These are phyloP conservation scores for Trachurus trachurus DNA, from an alignment of 2,797 vertebrate species.

Conservation along the genomic window DNA sequence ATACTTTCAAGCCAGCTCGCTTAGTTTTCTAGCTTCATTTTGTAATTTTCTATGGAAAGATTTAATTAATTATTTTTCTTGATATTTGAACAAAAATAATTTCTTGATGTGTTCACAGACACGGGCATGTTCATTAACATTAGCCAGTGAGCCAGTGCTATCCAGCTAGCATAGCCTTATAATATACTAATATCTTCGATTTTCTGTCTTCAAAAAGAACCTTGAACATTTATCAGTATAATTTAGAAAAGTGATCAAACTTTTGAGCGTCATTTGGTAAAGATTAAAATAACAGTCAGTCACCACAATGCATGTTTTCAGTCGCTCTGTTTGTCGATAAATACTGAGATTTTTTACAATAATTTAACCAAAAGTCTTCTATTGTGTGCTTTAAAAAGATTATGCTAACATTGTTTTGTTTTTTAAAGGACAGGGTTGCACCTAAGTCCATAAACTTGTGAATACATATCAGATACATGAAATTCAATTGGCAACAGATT, in stretches of 20 bases:
- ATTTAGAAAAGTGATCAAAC: background rate
- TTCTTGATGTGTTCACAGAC: background rate
- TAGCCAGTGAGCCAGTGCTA: background rate
- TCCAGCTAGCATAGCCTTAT: background rate
- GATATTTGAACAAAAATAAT: background rate
- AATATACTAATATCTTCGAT: background rate
- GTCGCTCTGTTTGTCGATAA: too few relatives aligned
- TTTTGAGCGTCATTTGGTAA: background rate
- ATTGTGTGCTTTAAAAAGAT: too few relatives aligned
- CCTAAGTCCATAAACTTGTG: background rate
- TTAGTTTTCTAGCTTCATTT: background rate
- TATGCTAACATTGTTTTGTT: too few relatives aligned
- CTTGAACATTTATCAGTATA: background rate
- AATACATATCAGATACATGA: background rate
- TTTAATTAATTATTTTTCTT: background rate
- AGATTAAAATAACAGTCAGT: background rate
- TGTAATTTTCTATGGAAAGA: too few relatives aligned
- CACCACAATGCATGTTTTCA: background rate
- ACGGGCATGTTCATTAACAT: too few relatives aligned
- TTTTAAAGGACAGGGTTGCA: background rate
- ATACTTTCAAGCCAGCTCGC: too few relatives aligned
- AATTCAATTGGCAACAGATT: background rate
- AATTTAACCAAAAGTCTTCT: background rate
- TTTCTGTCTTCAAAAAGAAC: background rate
- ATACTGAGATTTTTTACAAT: too few relatives aligned